Conservation (phyloP, 35 echinoderm and acorn worm species). For the Hemicentrotus pulcherrimus region DNA sequence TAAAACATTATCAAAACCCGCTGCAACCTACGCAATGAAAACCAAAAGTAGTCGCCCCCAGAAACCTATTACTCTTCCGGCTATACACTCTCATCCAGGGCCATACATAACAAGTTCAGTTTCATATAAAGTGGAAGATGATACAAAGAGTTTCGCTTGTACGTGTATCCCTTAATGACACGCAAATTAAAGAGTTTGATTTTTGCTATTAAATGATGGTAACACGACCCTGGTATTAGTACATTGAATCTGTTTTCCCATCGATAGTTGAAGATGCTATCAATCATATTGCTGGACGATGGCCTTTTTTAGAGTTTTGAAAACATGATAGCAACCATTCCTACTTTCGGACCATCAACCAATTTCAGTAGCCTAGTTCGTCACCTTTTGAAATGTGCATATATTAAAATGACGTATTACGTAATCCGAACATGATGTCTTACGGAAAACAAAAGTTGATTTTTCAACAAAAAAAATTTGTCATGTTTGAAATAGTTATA, state of each 20-base stretch:
- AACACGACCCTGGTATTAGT: neutral
- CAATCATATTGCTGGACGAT: too few species aligned
- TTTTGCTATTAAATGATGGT: neutral
- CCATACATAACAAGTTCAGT: neutral
- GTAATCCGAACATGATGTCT: too few species aligned
- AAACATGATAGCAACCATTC: too few species aligned
- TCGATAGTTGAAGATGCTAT: too few species aligned
- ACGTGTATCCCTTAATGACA: neutral
- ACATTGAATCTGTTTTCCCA: neutral
- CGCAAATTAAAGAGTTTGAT: neutral
- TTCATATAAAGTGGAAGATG: neutral
- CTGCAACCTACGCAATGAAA: neutral
- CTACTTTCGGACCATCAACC: too few species aligned
- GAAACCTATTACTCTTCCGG: neutral
- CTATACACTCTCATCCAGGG: neutral
- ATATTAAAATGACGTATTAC: too few species aligned
- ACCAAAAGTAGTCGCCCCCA: neutral
- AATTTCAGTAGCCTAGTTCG: too few species aligned
- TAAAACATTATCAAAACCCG: neutral
- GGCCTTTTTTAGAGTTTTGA: too few species aligned
- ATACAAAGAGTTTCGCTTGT: neutral
- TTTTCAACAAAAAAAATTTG: too few species aligned
- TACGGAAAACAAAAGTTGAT: too few species aligned
- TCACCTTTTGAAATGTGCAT: too few species aligned
- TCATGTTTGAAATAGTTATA: too few species aligned